Base-by-base conservation (phyloP, 1,140 invertebrate species). In the Drosophila prosaltans region DNA sequence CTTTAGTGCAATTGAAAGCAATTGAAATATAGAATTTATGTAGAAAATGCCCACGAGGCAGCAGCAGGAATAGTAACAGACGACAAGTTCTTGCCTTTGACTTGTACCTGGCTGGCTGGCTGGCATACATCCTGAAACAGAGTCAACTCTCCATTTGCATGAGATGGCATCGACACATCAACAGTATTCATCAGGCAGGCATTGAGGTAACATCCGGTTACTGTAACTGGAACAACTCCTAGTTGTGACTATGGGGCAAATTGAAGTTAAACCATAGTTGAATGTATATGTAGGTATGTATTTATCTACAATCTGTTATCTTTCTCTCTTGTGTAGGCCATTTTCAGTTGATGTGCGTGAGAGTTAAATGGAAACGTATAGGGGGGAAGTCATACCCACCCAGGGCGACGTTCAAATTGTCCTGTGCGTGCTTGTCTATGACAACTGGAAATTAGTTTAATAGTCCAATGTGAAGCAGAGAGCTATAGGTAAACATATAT, bases 361-460 rank as follows among this genome's bases (percentile, higher is more conserved):
- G 32, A 36, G 32, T 36, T 36, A 36, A 36, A 36, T 36, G 32
- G 32, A 1, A 36, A 36, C 32, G 32, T 36, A 36, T 36, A 5
- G 32, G 32, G 6, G 32, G 30, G 40, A 26, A 26, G n/a, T 26
- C 21, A 26, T 51, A 26, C 21, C 45, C 45, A 51, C 45, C 45
- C 39, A 30, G 40, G 24, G 11, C 48, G 28, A 58, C 16, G 9
- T 7, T 28, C 40, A 21, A 43, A 54, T 61, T 43, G 55, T 64
- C 61, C 48, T 74, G 82, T 86, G 82, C 82, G 82, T 86, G 82
- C 82, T 80, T 78, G 69, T 77, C 82, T 77, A 72, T 88, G 82
- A 86, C 83, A 86, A 86, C 82, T 86, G 67, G 83, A 86, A 88
- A 86, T 86, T 86, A 86, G 82, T 86, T 86, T 86, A 86, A 86